Percentiles rank a stretch among this genome's conserved stretches.
Evolutionary conservation across 2,797 vertebrate species (phyloP).

Genomic region (Jordanella pulchra): DNA sequence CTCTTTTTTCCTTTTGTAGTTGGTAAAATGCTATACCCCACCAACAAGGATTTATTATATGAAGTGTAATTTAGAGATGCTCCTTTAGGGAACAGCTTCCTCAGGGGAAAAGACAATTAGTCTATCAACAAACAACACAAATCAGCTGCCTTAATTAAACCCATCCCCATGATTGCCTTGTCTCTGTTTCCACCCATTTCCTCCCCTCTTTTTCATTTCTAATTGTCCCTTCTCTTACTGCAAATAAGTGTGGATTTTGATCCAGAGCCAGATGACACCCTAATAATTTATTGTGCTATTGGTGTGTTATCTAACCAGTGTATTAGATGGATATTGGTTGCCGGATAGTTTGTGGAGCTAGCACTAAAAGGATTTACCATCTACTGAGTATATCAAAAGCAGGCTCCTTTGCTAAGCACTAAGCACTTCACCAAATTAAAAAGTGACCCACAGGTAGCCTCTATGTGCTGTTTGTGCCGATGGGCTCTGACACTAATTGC

Average conservation of each 20-base stretch:
- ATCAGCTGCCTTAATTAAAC: slow-evolving; percentile 84
- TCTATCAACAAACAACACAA: slow-evolving; percentile 81
- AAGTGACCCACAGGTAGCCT: slow-evolving; percentile 84
- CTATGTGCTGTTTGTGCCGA: slow-evolving; percentile 74
- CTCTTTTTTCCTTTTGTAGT: slow-evolving; percentile 54
- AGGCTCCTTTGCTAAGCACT: slow-evolving; percentile 77
- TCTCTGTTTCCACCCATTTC: slow-evolving; percentile 51
- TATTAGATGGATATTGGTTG: slow-evolving; percentile 83
- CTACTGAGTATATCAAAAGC: slow-evolving; percentile 85
- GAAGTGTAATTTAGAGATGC: slow-evolving; percentile 72
- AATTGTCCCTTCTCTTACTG: slow-evolving; percentile 44
- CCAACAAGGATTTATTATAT: slow-evolving; percentile 72
- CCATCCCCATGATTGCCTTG: slow-evolving; percentile 67
- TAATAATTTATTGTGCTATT: slow-evolving; percentile 80
- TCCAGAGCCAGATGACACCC: slow-evolving; percentile 77
- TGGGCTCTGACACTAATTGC: slow-evolving; percentile 83
- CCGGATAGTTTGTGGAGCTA: slow-evolving; percentile 78
- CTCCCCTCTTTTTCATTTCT: slow-evolving; percentile 49
- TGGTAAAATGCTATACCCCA: slow-evolving; percentile 52
- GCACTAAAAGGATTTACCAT: slow-evolving; percentile 85
- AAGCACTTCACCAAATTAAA: slow-evolving; percentile 88
- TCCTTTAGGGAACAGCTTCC: slow-evolving; percentile 74
- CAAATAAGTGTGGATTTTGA: slow-evolving; percentile 65
- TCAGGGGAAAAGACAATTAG: slow-evolving; percentile 82
- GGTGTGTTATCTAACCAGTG: slow-evolving; percentile 77